A percentile compares a stretch with the other conserved stretches of the same genome.
These are phyloP conservation scores for Poeciliopsis infans DNA, from an alignment of 2,797 vertebrate genomes.

Conservation along the genomic window DNA sequence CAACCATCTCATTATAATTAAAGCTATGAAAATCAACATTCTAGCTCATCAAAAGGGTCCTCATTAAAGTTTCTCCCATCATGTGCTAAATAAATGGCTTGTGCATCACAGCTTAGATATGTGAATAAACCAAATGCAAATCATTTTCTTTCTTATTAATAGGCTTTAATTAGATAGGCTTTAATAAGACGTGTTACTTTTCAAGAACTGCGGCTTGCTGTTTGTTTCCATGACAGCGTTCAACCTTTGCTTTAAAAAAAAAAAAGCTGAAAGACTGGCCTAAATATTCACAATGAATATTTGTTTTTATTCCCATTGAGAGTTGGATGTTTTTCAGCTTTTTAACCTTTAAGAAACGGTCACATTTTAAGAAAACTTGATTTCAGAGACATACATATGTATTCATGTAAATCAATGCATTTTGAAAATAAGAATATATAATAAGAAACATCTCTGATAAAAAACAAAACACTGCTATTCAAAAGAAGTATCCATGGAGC, in stretches of 20 bases:
- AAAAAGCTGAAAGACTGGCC: background rate
- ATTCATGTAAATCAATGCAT: background rate
- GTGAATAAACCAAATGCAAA: background rate
- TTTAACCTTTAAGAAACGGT: background rate
- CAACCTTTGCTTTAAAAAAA: background rate
- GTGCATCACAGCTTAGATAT: background rate
- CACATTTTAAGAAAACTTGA: background rate
- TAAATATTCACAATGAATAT: background rate
- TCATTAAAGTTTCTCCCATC: background rate
- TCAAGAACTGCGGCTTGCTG: background rate
- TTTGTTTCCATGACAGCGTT: background rate
- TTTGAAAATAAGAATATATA: background rate
- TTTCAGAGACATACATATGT: background rate
- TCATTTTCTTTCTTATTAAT: background rate
- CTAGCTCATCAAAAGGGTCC: background rate
- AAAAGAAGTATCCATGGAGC: background rate
- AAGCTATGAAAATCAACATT: background rate
- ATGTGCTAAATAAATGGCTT: background rate
- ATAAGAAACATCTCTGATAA: background rate
- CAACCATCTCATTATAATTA: background rate
- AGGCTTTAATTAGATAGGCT: background rate
- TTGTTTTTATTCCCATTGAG: background rate
- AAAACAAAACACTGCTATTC: background rate
- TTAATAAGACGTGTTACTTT: background rate
- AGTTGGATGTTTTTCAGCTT: background rate